phyloP scores from a whole-genome alignment of 2,888 invertebrate species.

The Pogonocherus hispidulus region DNA sequence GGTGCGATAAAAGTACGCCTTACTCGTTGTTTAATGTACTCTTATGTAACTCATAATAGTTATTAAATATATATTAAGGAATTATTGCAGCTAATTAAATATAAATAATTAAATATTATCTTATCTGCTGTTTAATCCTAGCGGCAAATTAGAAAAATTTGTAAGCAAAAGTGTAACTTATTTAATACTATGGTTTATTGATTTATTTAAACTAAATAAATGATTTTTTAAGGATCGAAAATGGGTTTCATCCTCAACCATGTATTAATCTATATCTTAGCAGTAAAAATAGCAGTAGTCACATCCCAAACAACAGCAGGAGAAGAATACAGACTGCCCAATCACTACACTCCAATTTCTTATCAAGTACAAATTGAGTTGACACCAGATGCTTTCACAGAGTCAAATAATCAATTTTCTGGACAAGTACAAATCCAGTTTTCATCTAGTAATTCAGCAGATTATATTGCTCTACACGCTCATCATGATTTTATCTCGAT shows the following conservation, averaged over 20 bases:
- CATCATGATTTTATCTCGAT: background rate
- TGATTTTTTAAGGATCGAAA: background rate
- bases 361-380: conserved; percentile 6
- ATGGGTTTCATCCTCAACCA: background rate
- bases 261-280: background rate
- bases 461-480: background rate
- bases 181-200: no score
- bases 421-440: background rate
- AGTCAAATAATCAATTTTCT: background rate
- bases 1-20: no score
- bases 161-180: no score
- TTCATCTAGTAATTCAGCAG: background rate
- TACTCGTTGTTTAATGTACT: no score
- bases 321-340: conserved; percentile 20
- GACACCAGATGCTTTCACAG: background rate
- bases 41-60: no score
- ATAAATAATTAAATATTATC: no score
- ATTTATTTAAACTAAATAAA: no score
- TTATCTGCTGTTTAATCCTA: no score
- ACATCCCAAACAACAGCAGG: conserved; percentile 51
- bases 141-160: no score
- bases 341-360: background rate
- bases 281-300: background rate
- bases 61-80: no score
- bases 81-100: no score